Percentiles rank a stretch among this genome's conserved stretches.
These are phyloP conservation scores for Chelonus formosanus DNA, from an alignment of 2,888 invertebrate species.

Conservation along the genomic window DNA sequence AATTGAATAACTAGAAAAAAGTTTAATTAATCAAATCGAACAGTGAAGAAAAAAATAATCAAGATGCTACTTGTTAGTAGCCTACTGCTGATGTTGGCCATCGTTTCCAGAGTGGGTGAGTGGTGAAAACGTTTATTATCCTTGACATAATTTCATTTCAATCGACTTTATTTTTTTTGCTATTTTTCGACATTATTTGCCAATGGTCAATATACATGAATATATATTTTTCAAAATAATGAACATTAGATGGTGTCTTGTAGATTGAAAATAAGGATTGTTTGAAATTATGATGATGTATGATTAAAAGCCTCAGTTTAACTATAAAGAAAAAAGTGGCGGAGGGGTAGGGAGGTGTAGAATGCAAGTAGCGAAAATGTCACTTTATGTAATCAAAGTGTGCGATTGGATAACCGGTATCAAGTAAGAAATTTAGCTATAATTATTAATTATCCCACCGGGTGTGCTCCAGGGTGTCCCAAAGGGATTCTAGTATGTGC, in stretches of 20 bases:
- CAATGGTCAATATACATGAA: slow-evolving; percentile 6
- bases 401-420: slow-evolving; percentile 52
- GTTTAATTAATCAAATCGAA: no score
- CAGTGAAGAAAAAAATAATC: neutral
- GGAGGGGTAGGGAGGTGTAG: slow-evolving; percentile 19
- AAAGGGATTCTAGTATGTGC: slow-evolving; percentile 3
- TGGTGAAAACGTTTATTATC: slow-evolving; percentile 36
- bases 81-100: slow-evolving; percentile 49
- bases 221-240: neutral
- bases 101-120: slow-evolving; percentile 56
- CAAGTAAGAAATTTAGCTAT: slow-evolving; percentile 46
- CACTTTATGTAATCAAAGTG: slow-evolving; percentile 52
- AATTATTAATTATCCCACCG: slow-evolving; percentile 40
- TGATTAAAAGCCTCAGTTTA: neutral
- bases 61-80: slow-evolving; percentile 53
- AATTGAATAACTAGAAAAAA: neutral
- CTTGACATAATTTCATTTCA: slow-evolving; percentile 19
- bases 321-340: neutral
- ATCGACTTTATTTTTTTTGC: no score
- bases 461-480: slow-evolving; percentile 44
- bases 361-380: slow-evolving; percentile 51
- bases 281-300: no score
- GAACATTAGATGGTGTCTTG: no score
- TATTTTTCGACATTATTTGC: slow-evolving; percentile 12
- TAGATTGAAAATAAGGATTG: no score